Base-by-base conservation (phyloP, 2,113 vertebrate genomes). In the Cinclus cinclus region DNA sequence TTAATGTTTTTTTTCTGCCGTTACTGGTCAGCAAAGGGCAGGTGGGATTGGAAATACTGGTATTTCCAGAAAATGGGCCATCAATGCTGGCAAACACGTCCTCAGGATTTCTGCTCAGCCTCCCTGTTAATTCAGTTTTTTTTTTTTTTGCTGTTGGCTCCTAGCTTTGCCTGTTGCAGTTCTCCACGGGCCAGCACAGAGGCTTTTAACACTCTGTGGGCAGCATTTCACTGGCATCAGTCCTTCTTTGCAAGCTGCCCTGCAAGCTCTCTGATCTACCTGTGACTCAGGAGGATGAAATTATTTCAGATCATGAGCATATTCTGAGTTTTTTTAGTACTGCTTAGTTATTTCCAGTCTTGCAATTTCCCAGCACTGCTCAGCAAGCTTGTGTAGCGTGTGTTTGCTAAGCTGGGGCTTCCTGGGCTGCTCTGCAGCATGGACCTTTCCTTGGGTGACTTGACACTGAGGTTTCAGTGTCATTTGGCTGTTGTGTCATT, bases 181-280 rank as follows among this genome's bases (percentile, higher is more conserved):
- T 88, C 63, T 68, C 28, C 31, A 13, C 0, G 2, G 46, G 31
- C 42, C 20, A 33, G 30, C 2, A 1, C 3, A 55, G 39, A 13
- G 55, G 28, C 39, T 83, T 80, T 67, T 37, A 37, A 7, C 10
- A 1, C 56, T 41, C 39, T 37, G 28, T 0, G 0, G 17, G 15
- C 2, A 1, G 50, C 14, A 23, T 69, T 81, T 60, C 4, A 0
- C 23, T 62, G 60, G 37, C 50, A 16, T 65, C 15, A 16, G 7
- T 78, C 5, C 59, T 9, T 22, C 73, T 78, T 24, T 30, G 74
- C 19, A 23, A 78, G 27, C n/a, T 75, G 58, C 33, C 17, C 49
- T 41, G 63, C n/a, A 12, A 10, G 5, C 4, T 18, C 25, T 31
- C 56, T 0, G 11, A 42, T 55, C 39, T 68, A 41, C 70, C 52